Conservation (phyloP, 2,888 invertebrate genomes). For the Smittia sp. region DNA sequence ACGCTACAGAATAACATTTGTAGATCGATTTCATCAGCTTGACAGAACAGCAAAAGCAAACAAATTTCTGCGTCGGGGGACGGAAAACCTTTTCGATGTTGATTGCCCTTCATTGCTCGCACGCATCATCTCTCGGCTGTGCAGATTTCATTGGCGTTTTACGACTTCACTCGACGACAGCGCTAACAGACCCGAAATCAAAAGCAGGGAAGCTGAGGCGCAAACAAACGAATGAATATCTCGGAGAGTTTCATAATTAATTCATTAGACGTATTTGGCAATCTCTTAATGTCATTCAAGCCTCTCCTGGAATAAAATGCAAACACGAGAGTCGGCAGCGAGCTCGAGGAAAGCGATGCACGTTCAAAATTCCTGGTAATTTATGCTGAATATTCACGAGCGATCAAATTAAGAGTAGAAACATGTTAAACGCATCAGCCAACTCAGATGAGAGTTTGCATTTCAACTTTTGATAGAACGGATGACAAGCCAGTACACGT, state of each 20-base stretch:
- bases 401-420: background rate
- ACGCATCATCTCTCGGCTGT: constrained; percentile 5
- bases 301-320: background rate
- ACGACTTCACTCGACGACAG: background rate
- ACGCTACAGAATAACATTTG: constrained; percentile 36
- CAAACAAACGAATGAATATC: constrained; percentile 14
- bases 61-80: constrained; percentile 1
- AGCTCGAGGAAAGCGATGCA: background rate
- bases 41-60: constrained; percentile 26
- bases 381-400: background rate
- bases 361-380: background rate
- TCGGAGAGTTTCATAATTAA: constrained; percentile 27
- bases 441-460: background rate
- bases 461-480: background rate
- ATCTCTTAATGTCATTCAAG: constrained; percentile 8
- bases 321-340: background rate
- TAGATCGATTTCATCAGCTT: constrained; percentile 29
- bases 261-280: constrained; percentile 5
- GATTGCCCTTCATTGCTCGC: background rate
- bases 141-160: background rate
- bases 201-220: background rate
- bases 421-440: background rate
- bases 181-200: background rate
- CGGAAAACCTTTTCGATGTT: constrained; percentile 11
- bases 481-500: background rate